phyloP scores from a whole-genome alignment of 2,797 vertebrate genomes.

The Lacerta viridis region DNA sequence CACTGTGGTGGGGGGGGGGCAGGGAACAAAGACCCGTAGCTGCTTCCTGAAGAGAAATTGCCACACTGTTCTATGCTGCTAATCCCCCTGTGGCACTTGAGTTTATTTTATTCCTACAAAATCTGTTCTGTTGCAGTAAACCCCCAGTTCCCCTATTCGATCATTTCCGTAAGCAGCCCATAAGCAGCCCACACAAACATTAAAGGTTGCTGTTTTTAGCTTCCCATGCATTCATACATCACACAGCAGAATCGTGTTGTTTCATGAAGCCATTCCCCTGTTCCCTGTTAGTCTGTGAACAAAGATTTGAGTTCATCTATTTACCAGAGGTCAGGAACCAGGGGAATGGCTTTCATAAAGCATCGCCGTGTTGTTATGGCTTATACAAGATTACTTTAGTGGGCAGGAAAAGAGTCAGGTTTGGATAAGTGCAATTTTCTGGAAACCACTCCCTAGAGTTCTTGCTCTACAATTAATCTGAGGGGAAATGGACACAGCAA shows the following conservation, averaged over 20 bases:
- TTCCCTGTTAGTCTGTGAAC: not conserved
- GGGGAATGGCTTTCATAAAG: conserved; percentile 17
- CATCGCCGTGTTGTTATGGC: not conserved
- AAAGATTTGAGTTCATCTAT: conserved; percentile 21
- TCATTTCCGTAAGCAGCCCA: not conserved
- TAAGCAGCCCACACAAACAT: not conserved
- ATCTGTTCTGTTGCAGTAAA: not conserved
- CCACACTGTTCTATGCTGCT: not conserved
- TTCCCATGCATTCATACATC: not conserved
- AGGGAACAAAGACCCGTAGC: not conserved
- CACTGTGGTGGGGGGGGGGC: not conserved
- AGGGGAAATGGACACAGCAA: not conserved
- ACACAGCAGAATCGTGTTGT: not conserved
- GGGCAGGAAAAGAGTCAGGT: not conserved
- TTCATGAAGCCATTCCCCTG: not conserved
- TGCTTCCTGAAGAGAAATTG: not conserved
- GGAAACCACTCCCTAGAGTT: not conserved
- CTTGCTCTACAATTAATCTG: not conserved
- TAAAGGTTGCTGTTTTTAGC: not conserved
- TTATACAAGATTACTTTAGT: not conserved
- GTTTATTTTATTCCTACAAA: not conserved
- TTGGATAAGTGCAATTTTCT: not conserved
- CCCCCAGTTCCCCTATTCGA: not conserved
- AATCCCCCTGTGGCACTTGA: too few species aligned
- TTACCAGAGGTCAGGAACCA: not conserved